Conservation (phyloP, 2,888 invertebrate genomes). For the Hermaeophaga mercurialis region DNA sequence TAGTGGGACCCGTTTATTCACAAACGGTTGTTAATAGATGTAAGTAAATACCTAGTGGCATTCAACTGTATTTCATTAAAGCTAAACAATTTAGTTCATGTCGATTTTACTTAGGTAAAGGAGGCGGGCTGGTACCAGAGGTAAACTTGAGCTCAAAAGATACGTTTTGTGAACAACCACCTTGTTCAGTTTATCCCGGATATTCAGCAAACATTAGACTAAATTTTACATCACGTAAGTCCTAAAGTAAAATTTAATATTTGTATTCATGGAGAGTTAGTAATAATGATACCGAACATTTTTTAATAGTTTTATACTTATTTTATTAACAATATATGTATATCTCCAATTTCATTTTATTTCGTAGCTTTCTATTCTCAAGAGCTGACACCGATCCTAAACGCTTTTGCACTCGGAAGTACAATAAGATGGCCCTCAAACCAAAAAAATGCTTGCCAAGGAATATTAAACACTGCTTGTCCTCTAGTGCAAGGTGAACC, state of each 20-base stretch:
- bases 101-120: conserved; percentile 5
- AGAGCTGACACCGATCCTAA: not conserved
- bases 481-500: conserved; percentile 31
- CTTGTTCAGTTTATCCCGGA: conserved; percentile 13
- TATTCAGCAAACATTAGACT: not conserved
- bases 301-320: no score
- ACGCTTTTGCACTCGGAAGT: not conserved
- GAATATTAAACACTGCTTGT: conserved; percentile 33
- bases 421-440: not conserved
- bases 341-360: no score
- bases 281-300: no score
- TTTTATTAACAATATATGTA: no score
- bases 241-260: no score
- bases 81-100: not conserved
- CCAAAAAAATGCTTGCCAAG: conserved; percentile 29
- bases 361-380: not conserved
- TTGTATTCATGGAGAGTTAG: no score
- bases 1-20: not conserved
- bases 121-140: not conserved
- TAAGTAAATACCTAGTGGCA: no score
- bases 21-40: conserved; percentile 12
- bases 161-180: not conserved
- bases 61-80: not conserved
- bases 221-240: conserved; percentile 20
- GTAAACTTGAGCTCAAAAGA: not conserved